phyloP scores from a whole-genome alignment of 2,888 invertebrate species.

The Bellardia pandia region DNA sequence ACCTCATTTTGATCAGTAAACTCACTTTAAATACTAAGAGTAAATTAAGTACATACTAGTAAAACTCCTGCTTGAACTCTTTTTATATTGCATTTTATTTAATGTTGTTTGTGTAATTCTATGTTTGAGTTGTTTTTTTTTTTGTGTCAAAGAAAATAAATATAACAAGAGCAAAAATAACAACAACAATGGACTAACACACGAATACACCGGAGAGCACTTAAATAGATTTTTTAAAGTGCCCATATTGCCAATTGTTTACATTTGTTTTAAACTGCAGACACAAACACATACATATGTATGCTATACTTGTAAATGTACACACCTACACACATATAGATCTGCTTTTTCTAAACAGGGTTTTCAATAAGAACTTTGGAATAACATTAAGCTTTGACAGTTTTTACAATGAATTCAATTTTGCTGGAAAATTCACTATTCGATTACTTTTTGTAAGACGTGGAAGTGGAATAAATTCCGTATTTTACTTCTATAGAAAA shows the following conservation, averaged over 20 bases:
- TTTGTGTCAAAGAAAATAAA: conserved; percentile 27
- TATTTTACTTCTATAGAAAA: too few species aligned
- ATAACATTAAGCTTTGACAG: too few species aligned
- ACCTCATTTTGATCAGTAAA: conserved; percentile 14
- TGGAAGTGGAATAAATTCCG: too few species aligned
- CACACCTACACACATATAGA: not conserved
- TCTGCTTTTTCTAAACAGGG: too few species aligned
- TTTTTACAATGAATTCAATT: too few species aligned
- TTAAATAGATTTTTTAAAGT: conserved; percentile 57
- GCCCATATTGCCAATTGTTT: conserved; percentile 67
- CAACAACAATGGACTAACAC: conserved; percentile 21
- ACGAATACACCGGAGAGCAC: conserved; percentile 48
- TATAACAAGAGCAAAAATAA: conserved; percentile 25
- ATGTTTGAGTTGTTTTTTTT: not conserved
- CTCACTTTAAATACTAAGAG: conserved; percentile 36
- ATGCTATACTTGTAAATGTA: not conserved
- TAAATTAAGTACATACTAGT: conserved; percentile 39
- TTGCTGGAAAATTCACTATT: too few species aligned
- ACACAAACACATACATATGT: not conserved
- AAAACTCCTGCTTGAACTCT: not conserved
- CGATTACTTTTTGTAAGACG: too few species aligned
- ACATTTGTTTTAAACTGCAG: conserved; percentile 54
- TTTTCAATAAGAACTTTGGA: too few species aligned
- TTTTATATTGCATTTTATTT: conserved; percentile 24
- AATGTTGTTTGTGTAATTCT: conserved; percentile 7